phyloP scores from a whole-genome alignment of 2,888 invertebrate species.

The Agapostemon virescens region DNA sequence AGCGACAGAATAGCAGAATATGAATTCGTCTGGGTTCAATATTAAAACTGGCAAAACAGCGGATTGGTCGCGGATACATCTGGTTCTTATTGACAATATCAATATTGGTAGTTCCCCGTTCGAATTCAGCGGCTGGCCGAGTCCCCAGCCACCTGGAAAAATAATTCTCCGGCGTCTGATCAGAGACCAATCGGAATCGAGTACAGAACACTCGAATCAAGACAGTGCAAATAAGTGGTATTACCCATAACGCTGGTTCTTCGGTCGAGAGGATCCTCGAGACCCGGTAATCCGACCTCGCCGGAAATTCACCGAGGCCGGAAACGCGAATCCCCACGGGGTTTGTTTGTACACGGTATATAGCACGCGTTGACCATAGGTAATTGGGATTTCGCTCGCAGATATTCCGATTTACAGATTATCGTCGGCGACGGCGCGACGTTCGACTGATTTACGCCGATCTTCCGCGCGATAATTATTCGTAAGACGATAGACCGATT shows the following conservation, averaged over 20 bases:
- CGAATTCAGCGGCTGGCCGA: not conserved
- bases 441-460: not conserved
- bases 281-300: constrained; percentile 41
- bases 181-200: constrained; percentile 21
- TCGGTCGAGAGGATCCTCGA: constrained; percentile 27
- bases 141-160: constrained; percentile 1
- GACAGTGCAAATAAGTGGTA: constrained; percentile 46
- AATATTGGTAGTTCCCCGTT: not conserved
- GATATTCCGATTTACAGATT: constrained; percentile 29
- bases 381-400: constrained; percentile 46
- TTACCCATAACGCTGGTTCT: constrained; percentile 45
- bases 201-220: constrained; percentile 46
- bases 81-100: not conserved
- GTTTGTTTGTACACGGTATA: constrained; percentile 52
- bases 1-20: no score
- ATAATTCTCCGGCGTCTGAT: constrained; percentile 8
- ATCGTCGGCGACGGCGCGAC: not conserved
- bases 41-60: not conserved
- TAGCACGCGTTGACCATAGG: constrained; percentile 34
- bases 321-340: constrained; percentile 41
- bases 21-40: no score
- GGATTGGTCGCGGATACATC: not conserved
- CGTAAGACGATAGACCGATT: not conserved
- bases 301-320: constrained; percentile 39
- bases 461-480: constrained; percentile 4